Evolutionary conservation across 2,888 invertebrate species (phyloP), one percentile per base, ranked within the genome.

Genomic region (Mythimna pallens): DNA sequence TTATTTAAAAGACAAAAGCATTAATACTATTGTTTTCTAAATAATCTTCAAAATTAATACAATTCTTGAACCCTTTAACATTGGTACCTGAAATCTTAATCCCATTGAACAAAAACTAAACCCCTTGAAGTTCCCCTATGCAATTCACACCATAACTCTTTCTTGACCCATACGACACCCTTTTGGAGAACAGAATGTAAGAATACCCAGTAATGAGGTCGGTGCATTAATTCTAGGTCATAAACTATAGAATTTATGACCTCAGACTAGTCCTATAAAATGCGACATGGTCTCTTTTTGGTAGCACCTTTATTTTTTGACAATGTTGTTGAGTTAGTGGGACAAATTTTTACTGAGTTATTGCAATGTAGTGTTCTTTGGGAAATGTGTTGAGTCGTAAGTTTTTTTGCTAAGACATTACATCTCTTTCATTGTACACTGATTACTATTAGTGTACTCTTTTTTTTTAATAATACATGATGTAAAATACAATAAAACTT

Each of bases 161-260:
- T 89, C 94, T 95, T 96, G 96, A 95, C 95, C 96, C 94, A 94
- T 92, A 93, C 93, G n/a, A n/a, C n/a, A n/a, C 92, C 92, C 91
- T 79, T 89, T 86, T 77, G 78, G 74, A 86, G 75, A 77, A 69
- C 65, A 65, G 54, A 76, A 65, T 89, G 82, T 84, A 94, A 96
- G 96, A 96, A 96, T 96, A 93, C 92, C 91, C 93, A 85, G 93
- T 96, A 96, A 96, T 96, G 96, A 96, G 94, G 89, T 89, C 88
- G 87, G 88, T 90, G 90, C 92, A 94, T 96, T 95, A 95, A 94
- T 95, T 95, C 95, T 95, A 95, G 94, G 89, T 91, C 94, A 95
- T 96, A 96, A 96, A 96, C 89, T 95, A 90, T 87, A 86, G 89
- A 93, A 94, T 96, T 96, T 96, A 96, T 94, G 91, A 76, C 73